Evolutionary conservation across 1,140 invertebrate species (phyloP), one percentile per base, ranked within the genome.

Genomic region (Tetranychus urticae): DNA sequence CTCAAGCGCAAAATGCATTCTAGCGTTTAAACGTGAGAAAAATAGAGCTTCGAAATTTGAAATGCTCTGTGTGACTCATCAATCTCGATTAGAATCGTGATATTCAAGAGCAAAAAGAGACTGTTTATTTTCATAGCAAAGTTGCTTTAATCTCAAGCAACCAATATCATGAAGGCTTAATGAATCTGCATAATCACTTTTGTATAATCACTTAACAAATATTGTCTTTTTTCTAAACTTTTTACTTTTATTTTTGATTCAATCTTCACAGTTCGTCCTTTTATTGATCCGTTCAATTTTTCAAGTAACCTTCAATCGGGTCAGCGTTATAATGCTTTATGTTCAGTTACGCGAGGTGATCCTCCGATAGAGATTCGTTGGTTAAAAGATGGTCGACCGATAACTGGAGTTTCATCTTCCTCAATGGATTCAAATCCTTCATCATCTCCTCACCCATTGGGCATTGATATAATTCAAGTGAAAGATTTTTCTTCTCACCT

Each of bases 321-420:
- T 70, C 84, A 86, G 77, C 79, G 85, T 69, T 86, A 85, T 61
- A 80, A 83, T 68, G 81, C 85, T 68, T 80, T 87, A 66, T 89
- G 86, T 76, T 83, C 84, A 66, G 83, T 88, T 66, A 84, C 82
- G 71, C 79, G 81, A 68, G 84, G 84, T 66, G 83, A 85, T 73
- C 78, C 80, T 64, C 86, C 86, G 1, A 71, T 85, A 35, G 77
- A 56, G 35, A 66, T 68, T 33, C 55, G 63, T 33, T 68, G 67
- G 67, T 67, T 67, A 4, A 73, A 71, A 71, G 73, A 75, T 71
- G 66, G 66, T 2, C 39, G 45, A n/a, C 55, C 35, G 13, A 63
- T 66, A 57, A 42, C 10, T 5, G 39, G 39, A 42, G 10, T 5
- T 10, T 42, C 39, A 42, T 42, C 39, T 6, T 42, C 39, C 5